A percentile compares a stretch with the other conserved stretches of the same genome.
phyloP scores from a whole-genome alignment of 2,888 invertebrate species.

The Eubasilissa splendida region DNA sequence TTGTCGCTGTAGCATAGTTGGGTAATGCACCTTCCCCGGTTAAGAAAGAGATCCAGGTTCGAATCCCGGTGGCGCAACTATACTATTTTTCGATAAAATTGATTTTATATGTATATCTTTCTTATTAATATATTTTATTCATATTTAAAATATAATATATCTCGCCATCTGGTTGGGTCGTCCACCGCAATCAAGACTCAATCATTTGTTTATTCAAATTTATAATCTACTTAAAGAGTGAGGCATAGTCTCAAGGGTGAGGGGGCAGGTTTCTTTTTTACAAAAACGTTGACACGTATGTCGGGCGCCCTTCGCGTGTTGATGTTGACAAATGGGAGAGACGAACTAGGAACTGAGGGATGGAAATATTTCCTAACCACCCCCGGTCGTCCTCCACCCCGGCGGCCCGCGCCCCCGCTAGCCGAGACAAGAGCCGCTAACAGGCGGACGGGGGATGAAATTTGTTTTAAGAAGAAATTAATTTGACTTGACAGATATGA shows the following conservation, averaged over 20 bases:
- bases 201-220: conserved; percentile 57
- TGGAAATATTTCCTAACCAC: conserved; percentile 4
- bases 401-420: conserved; percentile 29
- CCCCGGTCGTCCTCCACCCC: conserved; percentile 9
- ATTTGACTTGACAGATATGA: conserved; percentile 59
- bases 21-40: too few relatives aligned
- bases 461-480: conserved; percentile 59
- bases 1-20: too few relatives aligned
- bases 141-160: too few relatives aligned
- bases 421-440: conserved; percentile 51
- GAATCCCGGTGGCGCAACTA: too few relatives aligned
- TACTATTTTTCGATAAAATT: too few relatives aligned
- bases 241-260: conserved; percentile 25
- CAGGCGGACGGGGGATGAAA: conserved; percentile 50
- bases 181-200: conserved; percentile 45
- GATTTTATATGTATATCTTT: too few relatives aligned
- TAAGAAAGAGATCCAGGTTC: too few relatives aligned
- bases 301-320: conserved; percentile 54
- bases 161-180: neutral
- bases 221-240: conserved; percentile 57
- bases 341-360: conserved; percentile 47
- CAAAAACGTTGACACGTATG: conserved; percentile 58
- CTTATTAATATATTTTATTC: too few relatives aligned
- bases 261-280: conserved; percentile 45
- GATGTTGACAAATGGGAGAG: conserved; percentile 58